Base-by-base conservation (phyloP, 2,888 invertebrate genomes). In the Pristionchus arcanus region DNA sequence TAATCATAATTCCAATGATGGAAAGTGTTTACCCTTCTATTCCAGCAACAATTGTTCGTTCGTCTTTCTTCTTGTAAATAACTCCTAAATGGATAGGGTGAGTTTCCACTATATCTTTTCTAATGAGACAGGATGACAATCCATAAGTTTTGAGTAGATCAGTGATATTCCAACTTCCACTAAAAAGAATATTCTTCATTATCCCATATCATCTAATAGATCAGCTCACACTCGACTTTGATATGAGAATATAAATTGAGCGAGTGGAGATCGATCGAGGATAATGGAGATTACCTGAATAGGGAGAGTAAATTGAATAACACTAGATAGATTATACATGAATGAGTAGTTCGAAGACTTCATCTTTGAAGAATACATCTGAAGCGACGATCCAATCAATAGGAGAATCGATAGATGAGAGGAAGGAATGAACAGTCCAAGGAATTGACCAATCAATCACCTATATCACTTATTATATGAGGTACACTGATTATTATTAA, bases 351-450 rank as follows among this genome's bases (percentile, higher is more conserved):
- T 89, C 85, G 91, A 94, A 94, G 11, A 93, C 92, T 25, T 90
- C 87, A 28, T 93, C 92, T 86, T 94, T 94, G 90, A 92, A 94
- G 90, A 94, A 94, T 7, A 94, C 93, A 90, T 94, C 94, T 31
- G 94, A 94, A 1, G 92, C 94, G 53, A 94, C 49, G 42, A 94
- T 90, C 55, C 90, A 88, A 87, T 94, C 94, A 34, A 94, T 55
- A 0, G 53, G n/a, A 25, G 66, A 42, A 55, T 90, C 71, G 68
- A 91, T 84, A 55, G 53, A 55, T 21, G 74, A 74, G n/a, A 88
- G 49, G 81, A 91, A 86, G 2, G 63, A 25, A 11, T 28, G 11
- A 15, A 90, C 53, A 7, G 91, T 87, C n/a, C 59, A 74, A 42
- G 88, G 71, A 42, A 55, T 25, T 34, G 68, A 63, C 92, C 92